Evolutionary conservation across 2,888 invertebrate genomes (phyloP), one percentile per base, ranked within the genome.

Genomic region (Mycogona germanica): DNA sequence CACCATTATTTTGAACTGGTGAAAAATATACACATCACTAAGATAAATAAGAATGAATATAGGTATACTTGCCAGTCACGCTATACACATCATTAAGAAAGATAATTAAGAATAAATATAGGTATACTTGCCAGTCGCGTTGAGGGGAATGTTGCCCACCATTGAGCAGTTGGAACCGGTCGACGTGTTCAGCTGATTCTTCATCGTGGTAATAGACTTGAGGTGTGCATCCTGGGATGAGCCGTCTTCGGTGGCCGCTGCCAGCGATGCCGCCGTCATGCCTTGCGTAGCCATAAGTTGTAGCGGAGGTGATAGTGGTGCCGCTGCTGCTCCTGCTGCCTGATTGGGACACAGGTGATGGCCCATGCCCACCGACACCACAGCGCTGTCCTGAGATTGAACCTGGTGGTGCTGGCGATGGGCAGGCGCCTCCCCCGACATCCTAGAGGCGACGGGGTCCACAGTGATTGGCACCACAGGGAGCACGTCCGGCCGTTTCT

Each of bases 341-440:
- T 40, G 42, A 26, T 25, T 19, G n/a, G 26, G 41, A 6, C 9
- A 45, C 19, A 28, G 30, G 29, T 32, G 12, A 19, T 41, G 14
- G 14, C 51, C 51, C 23, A 51, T 19, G 9, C 51, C 51, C 4
- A 51, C 51, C 14, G 51, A 51, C 2, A 51, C 41, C 4, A 51
- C 51, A 42, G 51, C 51, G 30, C 51, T 51, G 21, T 51, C 51
- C 14, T 41, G 42, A 1, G 51, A 51, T 42, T 51, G 41, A 21
- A 51, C 51, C 38, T 49, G 49, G 7, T 9, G 7, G 7, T 45
- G 45, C 29, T 23, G 17, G 1, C 29, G 29, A 14, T 40, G 17
- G 2, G 42, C 26, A 19, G 42, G 41, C 40, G 30, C 14, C 4
- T 32, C 38, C n/a, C 21, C 23, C 6, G 2, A 28, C 6, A 29